These are phyloP conservation scores for Hapalemur alaotrensis DNA, from an alignment of 2,797 vertebrate species.

Conservation along the genomic window DNA sequence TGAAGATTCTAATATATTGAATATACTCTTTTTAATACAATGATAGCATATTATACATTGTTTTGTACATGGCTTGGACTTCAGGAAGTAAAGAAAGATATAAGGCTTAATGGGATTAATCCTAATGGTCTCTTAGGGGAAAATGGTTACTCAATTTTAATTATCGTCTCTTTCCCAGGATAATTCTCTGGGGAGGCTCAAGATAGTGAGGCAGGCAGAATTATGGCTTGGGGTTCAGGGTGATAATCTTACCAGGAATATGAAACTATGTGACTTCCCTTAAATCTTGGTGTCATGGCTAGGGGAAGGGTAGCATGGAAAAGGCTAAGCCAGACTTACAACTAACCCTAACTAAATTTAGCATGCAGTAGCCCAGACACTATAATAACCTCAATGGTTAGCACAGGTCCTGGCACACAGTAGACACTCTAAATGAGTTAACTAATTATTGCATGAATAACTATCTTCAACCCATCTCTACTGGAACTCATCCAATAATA, in stretches of 20 bases:
- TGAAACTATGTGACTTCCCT: background rate
- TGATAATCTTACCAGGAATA: background rate
- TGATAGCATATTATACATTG: background rate
- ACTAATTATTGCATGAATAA: background rate
- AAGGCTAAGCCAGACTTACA: background rate
- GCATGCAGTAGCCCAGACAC: background rate
- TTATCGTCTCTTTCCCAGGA: background rate
- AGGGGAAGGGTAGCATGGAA: background rate
- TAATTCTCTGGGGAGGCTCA: background rate
- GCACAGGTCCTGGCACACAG: conserved; percentile 75
- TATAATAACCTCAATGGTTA: background rate
- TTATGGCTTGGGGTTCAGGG: background rate
- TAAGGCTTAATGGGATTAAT: background rate
- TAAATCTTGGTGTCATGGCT: background rate
- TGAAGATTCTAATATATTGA: background rate
- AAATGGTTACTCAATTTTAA: background rate
- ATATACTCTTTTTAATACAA: background rate
- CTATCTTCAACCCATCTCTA: background rate
- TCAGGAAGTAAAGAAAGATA: background rate
- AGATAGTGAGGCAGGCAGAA: background rate
- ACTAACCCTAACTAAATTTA: background rate
- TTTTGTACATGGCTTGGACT: background rate
- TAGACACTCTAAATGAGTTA: conserved; percentile 76
- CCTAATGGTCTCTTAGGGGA: background rate
- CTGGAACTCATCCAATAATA: background rate